Percentiles rank a stretch among this genome's conserved stretches.
phyloP scores from a whole-genome alignment of 2,888 invertebrate genomes.

The Halictus ligatus region DNA sequence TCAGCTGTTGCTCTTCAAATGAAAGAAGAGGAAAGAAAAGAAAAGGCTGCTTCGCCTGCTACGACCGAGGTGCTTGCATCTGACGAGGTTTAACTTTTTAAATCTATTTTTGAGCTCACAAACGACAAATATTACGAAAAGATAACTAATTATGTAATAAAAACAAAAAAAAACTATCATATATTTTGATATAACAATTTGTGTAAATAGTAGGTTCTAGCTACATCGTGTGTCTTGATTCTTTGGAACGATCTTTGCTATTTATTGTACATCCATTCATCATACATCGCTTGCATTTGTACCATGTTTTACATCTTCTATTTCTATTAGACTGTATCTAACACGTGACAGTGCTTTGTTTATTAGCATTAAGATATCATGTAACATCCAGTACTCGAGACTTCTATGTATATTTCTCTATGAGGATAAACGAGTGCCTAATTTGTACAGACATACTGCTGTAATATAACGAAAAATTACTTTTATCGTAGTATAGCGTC shows the following conservation, averaged over 20 bases:
- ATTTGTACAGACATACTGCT: conserved; percentile 82
- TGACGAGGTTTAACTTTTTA: conserved; percentile 81
- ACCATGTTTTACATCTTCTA: conserved; percentile 71
- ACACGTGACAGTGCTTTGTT: conserved; percentile 52
- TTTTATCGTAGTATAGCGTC: conserved; percentile 54
- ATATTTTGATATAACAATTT: conserved; percentile 84
- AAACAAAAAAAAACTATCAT: conserved; percentile 77
- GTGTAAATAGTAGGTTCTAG: conserved; percentile 84
- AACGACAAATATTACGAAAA: conserved; percentile 64
- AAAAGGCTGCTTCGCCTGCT: conserved; percentile 78
- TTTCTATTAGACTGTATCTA: conserved; percentile 52
- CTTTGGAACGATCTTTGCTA: conserved; percentile 80
- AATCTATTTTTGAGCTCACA: conserved; percentile 55
- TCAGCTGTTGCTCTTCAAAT: conserved; percentile 86
- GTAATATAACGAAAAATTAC: conserved; percentile 79
- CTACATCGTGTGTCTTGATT: conserved; percentile 80
- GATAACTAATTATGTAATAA: conserved; percentile 76
- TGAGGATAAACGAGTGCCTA: conserved; percentile 80
- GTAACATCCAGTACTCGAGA: conserved; percentile 77
- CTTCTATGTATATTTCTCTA: conserved; percentile 77
- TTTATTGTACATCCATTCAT: conserved; percentile 83
- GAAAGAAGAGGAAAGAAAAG: conserved; percentile 83
- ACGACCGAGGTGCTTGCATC: conserved; percentile 81
- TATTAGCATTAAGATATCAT: conserved; percentile 62
- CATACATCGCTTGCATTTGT: conserved; percentile 73